A percentile compares a stretch with the other conserved stretches of the same genome.
Evolutionary conservation across 1,140 invertebrate genomes (phyloP).

Genomic region (Heliothis subflexa): DNA sequence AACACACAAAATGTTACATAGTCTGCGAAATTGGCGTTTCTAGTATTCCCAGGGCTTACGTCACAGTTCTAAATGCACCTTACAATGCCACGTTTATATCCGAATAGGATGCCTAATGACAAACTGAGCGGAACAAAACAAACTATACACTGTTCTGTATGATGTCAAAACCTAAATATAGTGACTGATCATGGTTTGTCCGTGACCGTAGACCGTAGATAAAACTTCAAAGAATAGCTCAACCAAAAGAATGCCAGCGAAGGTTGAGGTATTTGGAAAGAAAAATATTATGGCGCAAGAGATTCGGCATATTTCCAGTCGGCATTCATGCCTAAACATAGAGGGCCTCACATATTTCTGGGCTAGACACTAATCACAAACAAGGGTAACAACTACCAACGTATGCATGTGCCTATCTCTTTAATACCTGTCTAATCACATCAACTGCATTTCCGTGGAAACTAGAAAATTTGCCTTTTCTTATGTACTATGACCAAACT

Average conservation of each 20-base stretch:
- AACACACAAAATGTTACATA: conserved; percentile 29
- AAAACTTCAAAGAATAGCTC: conserved; percentile 11
- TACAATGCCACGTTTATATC: conserved; percentile 23
- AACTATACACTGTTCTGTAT: conserved; percentile 25
- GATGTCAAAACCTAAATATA: conserved; percentile 34
- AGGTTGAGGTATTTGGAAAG: conserved; percentile 5
- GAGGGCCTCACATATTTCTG: background rate
- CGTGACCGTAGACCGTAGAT: conserved; percentile 23
- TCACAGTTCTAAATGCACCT: conserved; percentile 27
- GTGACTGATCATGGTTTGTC: conserved; percentile 31
- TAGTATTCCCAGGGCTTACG: conserved; percentile 16
- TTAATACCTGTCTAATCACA: background rate
- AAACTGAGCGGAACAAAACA: conserved; percentile 36
- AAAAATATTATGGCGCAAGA: background rate
- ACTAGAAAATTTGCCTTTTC: background rate
- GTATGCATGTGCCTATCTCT: background rate
- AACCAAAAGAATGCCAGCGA: conserved; percentile 8
- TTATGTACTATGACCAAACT: background rate
- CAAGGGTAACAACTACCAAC: too few relatives aligned
- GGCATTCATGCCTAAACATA: background rate
- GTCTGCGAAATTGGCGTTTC: conserved; percentile 15
- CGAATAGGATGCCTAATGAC: conserved; percentile 11
- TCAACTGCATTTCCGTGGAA: background rate
- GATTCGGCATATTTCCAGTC: background rate
- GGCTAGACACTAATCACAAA: background rate